These are phyloP conservation scores for Petrophora chlorosata DNA, from an alignment of 2,888 invertebrate genomes.

Conservation along the genomic window DNA sequence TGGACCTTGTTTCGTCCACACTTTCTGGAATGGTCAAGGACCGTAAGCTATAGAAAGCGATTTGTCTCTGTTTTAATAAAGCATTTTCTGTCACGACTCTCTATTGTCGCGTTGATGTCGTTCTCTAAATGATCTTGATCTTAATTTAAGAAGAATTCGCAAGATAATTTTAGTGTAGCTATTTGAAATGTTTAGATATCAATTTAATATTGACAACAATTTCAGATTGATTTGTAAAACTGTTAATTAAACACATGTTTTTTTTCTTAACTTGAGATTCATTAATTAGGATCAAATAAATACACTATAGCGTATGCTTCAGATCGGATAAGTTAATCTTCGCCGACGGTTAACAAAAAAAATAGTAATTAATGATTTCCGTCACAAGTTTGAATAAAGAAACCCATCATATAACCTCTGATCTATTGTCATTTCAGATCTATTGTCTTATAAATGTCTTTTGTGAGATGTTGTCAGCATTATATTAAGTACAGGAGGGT, in stretches of 20 bases:
- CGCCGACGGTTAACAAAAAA: too few relatives aligned
- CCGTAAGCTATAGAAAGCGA: constrained; percentile 63
- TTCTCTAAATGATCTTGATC: constrained; percentile 68
- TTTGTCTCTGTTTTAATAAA: constrained; percentile 62
- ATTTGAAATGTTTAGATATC: constrained; percentile 19
- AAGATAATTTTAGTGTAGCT: constrained; percentile 14
- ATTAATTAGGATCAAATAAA: too few relatives aligned
- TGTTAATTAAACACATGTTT: background rate
- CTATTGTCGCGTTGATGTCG: constrained; percentile 57
- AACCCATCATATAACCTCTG: constrained; percentile 54
- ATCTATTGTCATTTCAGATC: too few relatives aligned
- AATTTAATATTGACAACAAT: constrained; percentile 1
- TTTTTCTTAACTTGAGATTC: too few relatives aligned
- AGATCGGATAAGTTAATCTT: too few relatives aligned
- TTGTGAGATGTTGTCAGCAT: constrained; percentile 46
- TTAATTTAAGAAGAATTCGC: constrained; percentile 51
- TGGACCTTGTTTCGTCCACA: constrained; percentile 59
- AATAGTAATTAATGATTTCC: too few relatives aligned
- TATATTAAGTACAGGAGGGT: constrained; percentile 60
- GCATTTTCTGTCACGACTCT: constrained; percentile 67
- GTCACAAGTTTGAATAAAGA: constrained; percentile 9
- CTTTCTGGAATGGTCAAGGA: constrained; percentile 75
- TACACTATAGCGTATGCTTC: too few relatives aligned
- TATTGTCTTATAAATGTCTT: constrained; percentile 61
- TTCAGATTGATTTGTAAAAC: background rate